phyloP scores from a whole-genome alignment of 1,140 invertebrate species.

The Himalopsyche phryganea region DNA sequence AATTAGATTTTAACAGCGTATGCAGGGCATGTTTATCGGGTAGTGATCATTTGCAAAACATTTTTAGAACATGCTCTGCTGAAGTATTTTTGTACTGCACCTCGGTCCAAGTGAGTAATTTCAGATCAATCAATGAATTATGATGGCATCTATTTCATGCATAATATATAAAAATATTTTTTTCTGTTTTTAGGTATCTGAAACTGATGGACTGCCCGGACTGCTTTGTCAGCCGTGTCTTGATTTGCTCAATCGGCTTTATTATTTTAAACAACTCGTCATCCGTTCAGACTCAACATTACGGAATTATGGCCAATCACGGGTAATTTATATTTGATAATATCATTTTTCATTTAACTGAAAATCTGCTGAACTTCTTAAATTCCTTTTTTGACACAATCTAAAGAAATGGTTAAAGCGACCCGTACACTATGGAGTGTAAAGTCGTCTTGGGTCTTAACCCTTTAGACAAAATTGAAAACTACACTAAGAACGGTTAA shows the following conservation, averaged over 20 bases:
- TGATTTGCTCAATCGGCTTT: conserved; percentile 45
- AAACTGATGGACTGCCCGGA: conserved; percentile 43
- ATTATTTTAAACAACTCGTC: conserved; percentile 49
- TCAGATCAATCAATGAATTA: not conserved
- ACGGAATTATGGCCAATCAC: conserved; percentile 31
- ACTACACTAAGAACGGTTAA: too few species aligned
- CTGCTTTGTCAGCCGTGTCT: conserved; percentile 45
- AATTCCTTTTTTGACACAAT: too few species aligned
- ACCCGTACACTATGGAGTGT: too few species aligned
- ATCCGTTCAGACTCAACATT: conserved; percentile 45
- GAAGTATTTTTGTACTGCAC: conserved; percentile 51
- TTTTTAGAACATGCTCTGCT: conserved; percentile 45
- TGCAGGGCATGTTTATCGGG: conserved; percentile 48
- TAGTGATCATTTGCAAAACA: conserved; percentile 41
- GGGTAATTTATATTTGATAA: conserved; percentile 5
- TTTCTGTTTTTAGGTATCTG: conserved; percentile 42
- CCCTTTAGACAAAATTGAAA: too few species aligned
- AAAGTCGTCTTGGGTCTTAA: too few species aligned
- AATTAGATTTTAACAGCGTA: conserved; percentile 45
- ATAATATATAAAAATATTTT: conserved; percentile 4
- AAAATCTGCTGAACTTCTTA: too few species aligned
- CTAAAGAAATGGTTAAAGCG: too few species aligned
- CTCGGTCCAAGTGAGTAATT: conserved; percentile 44
- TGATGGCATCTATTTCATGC: conserved; percentile 6
- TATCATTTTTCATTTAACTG: not conserved